Conservation (phyloP, 2,797 vertebrate genomes). For the Halcyon badia region DNA sequence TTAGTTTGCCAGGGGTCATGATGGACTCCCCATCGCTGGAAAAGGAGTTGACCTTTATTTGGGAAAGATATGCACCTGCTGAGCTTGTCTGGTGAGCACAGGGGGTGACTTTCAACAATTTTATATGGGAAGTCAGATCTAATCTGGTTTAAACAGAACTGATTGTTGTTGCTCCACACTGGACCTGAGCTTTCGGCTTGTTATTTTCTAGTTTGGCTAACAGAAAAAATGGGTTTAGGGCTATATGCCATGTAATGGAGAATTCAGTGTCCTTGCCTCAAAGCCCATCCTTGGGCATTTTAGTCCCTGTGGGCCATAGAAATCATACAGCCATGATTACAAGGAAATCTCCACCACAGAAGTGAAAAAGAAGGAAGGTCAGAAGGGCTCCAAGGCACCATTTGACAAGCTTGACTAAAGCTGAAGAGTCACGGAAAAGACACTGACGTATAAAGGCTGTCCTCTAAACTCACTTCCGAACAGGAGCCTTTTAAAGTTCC, state of each 20-base stretch:
- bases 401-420: not conserved
- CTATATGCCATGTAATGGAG: accelerated
- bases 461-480: not conserved
- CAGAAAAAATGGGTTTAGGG: not conserved
- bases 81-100: not conserved
- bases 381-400: not conserved
- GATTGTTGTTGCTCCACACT: not conserved
- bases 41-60: not conserved
- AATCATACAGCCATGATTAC: not conserved
- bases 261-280: not conserved
- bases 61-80: not conserved
- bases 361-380: not conserved
- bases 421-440: not conserved
- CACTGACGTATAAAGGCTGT: not conserved
- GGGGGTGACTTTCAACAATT: not conserved
- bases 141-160: not conserved
- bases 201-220: not conserved
- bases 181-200: not conserved
- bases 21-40: not conserved
- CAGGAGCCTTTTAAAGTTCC: not conserved
- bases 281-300: not conserved
- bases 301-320: not conserved
- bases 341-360: not conserved
- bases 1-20: not conserved
- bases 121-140: not conserved